A percentile compares a stretch with the other conserved stretches of the same genome.
These are phyloP conservation scores for Habroteleia sp. DNA, from an alignment of 2,888 invertebrate genomes.

Conservation along the genomic window DNA sequence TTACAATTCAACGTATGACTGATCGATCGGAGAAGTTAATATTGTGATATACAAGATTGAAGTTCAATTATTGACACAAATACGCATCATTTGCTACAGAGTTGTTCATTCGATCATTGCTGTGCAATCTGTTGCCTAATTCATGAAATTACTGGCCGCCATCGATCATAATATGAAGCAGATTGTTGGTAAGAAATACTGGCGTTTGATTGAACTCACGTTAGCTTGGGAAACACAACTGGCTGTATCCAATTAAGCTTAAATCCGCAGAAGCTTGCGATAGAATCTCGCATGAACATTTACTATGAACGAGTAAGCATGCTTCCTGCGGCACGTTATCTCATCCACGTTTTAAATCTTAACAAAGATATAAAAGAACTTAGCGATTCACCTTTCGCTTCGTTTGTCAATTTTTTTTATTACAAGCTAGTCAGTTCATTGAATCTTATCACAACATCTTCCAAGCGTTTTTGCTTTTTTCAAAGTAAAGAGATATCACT, in stretches of 20 bases:
- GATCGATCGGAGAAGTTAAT: conserved; percentile 42
- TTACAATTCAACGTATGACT: conserved; percentile 15
- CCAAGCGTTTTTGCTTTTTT: conserved; percentile 2
- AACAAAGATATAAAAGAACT: conserved; percentile 42
- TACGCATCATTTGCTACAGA: conserved; percentile 43
- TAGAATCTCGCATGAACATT: conserved; percentile 53
- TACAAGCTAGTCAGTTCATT: conserved; percentile 8
- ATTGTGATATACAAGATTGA: conserved; percentile 17
- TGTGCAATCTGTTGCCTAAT: conserved; percentile 59
- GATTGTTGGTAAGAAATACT: conserved; percentile 60
- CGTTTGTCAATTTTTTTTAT: conserved; percentile 38
- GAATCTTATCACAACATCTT: conserved; percentile 17
- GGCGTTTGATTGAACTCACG: conserved; percentile 50
- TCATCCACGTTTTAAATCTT: conserved; percentile 33
- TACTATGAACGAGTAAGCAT: conserved; percentile 38
- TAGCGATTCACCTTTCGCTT: conserved; percentile 20
- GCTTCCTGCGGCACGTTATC: conserved; percentile 39
- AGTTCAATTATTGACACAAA: conserved; percentile 55
- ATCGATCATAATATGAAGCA: conserved; percentile 58
- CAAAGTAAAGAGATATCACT: too few relatives aligned
- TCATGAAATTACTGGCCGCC: conserved; percentile 51
- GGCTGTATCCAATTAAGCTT: conserved; percentile 61
- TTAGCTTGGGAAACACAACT: conserved; percentile 56
- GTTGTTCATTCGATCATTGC: conserved; percentile 48
- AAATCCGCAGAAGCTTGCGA: conserved; percentile 55